Evolutionary conservation across 1,140 invertebrate species (phyloP), one percentile per base, ranked within the genome.

Genomic region (Lepidurus arcticus): DNA sequence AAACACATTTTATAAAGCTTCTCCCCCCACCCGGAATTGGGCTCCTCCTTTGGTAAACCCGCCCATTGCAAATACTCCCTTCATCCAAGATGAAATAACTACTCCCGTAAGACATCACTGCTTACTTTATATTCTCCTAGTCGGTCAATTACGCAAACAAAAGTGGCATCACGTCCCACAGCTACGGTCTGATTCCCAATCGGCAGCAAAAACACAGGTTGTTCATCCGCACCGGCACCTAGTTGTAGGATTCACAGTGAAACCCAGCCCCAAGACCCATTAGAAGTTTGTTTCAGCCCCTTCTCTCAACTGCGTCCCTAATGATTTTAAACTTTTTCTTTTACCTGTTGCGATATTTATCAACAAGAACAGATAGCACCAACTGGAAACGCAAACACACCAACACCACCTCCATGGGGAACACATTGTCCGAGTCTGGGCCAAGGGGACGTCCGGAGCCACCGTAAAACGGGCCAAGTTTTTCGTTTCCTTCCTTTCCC

Each of bases 111-210:
- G 53, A 21, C 21, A 65, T 65, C 53, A 65, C 53, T 65, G 53
- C 53, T 65, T 65, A 65, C 53, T 65, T 65, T 65, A 65, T 65
- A 65, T 21, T 65, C 53, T 65, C 53, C 53, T 13, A 65, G 53
- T n/a, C 53, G 53, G 53, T 65, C 53, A 65, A 65, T 65, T 65
- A 65, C 53, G 53, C 53, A 65, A 65, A 65, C 53, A 21, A 65
- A 65, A 65, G 53, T 65, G 53, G 53, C 53, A 65, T 65, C 53
- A 65, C 53, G 53, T 65, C 53, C 53, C 53, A 65, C 53, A 7
- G 53, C 53, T 1, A 65, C 53, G 53, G 53, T 65, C 53, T 65
- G 53, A 65, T 65, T 65, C 53, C 53, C 53, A 65, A 65, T 65
- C 53, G 53, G 53, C 53, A 65, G 53, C 53, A 65, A 13, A 65